Evolutionary conservation across 2,797 vertebrate species (phyloP).

Genomic region (Megaceryle alcyon): DNA sequence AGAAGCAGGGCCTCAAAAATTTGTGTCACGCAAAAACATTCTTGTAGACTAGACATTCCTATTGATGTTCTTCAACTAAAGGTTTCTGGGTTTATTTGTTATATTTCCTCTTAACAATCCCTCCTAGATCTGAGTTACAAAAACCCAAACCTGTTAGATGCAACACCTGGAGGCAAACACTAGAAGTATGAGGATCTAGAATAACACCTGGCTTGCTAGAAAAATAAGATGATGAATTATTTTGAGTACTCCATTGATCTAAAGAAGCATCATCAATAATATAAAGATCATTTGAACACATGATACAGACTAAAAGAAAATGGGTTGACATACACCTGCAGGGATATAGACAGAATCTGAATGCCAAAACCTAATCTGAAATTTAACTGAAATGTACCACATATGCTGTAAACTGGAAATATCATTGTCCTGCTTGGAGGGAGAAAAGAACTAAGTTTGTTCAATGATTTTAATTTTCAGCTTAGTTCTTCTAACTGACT

Average conservation of each 20-base stretch:
- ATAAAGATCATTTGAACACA: slow-evolving; percentile 3
- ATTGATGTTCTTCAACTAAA: neutral
- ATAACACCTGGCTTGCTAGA: slow-evolving; percentile 36
- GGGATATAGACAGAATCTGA: neutral
- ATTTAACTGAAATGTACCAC: slow-evolving; percentile 6
- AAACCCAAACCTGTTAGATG: neutral
- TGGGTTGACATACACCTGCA: slow-evolving; percentile 13
- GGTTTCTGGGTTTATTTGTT: neutral
- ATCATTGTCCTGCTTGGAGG: neutral
- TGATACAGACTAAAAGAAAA: neutral
- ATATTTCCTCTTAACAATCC: neutral
- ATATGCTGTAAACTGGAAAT: slow-evolving; percentile 6
- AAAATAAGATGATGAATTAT: slow-evolving; percentile 38
- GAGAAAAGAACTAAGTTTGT: no score
- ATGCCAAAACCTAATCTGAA: neutral
- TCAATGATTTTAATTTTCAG: no score
- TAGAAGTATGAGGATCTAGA: neutral
- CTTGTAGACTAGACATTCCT: neutral
- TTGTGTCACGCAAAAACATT: neutral
- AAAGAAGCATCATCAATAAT: slow-evolving; percentile 31
- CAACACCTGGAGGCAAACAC: slow-evolving; percentile 10
- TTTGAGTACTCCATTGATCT: slow-evolving; percentile 4
- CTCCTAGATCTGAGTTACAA: neutral
- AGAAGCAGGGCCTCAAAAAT: neutral
- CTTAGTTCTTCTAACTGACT: no score